These are phyloP conservation scores for Enteromius thamalakanensis DNA, from an alignment of 2,797 vertebrate species.

Conservation along the genomic window DNA sequence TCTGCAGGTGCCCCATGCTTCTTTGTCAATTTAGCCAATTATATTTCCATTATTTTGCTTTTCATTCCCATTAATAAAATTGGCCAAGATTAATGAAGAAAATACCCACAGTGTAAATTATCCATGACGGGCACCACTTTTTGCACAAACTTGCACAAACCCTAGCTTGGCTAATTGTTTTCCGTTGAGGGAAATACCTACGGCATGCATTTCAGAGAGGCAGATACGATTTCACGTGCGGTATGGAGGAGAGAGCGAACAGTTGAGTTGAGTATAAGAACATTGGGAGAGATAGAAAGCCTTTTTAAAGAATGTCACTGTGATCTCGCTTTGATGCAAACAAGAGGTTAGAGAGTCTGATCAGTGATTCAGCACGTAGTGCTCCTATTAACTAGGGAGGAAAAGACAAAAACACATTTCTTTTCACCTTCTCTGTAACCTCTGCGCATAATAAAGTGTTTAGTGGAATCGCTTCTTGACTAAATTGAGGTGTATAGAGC, in stretches of 20 bases:
- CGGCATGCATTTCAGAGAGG: neutral
- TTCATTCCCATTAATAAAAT: conserved; percentile 74
- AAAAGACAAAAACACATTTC: conserved; percentile 38
- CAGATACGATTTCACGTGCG: neutral
- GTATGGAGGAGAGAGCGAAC: neutral
- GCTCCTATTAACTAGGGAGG: conserved; percentile 17
- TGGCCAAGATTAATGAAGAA: conserved; percentile 72
- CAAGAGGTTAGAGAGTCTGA: conserved; percentile 51
- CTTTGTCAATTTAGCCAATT: conserved; percentile 72
- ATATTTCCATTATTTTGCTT: conserved; percentile 72
- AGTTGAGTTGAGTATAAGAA: neutral
- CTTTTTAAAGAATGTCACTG: neutral
- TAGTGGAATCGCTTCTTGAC: neutral
- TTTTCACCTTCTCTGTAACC: conserved; percentile 41
- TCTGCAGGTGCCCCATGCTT: conserved; percentile 65
- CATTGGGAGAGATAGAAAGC: neutral
- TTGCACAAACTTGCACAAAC: conserved; percentile 17
- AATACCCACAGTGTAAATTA: conserved; percentile 67
- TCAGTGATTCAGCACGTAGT: conserved; percentile 27
- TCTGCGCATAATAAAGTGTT: conserved; percentile 22
- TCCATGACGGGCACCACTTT: conserved; percentile 56
- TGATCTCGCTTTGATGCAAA: conserved; percentile 52
- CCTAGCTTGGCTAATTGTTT: conserved; percentile 63
- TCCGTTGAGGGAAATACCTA: conserved; percentile 48
- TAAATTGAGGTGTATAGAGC: conserved; percentile 17